phyloP scores from a whole-genome alignment of 2,113 vertebrate species.

The Eulacestoma nigropectus region DNA sequence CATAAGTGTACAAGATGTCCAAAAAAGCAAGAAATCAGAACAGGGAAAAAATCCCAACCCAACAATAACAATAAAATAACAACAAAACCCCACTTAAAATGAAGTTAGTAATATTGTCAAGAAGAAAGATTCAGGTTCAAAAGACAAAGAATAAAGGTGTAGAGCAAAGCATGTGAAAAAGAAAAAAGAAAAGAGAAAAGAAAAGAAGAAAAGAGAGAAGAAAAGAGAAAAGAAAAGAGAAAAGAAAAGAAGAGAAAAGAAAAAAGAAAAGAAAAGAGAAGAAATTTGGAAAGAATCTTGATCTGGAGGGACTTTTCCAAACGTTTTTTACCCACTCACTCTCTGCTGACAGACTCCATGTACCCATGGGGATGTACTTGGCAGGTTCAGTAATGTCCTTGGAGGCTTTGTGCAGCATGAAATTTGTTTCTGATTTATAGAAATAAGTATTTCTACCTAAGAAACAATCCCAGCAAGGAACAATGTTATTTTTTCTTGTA shows the following conservation, averaged over 20 bases:
- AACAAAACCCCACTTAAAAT: neutral
- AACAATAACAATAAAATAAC: too few species aligned
- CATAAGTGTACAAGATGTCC: neutral
- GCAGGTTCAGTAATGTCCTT: neutral
- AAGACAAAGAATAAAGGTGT: neutral
- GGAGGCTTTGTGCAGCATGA: neutral
- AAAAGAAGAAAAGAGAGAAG: fast-evolving
- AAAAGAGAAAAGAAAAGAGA: fast-evolving
- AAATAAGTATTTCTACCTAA: neutral
- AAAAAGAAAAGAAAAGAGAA: neutral
- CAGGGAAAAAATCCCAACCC: fast-evolving
- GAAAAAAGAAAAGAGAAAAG: fast-evolving
- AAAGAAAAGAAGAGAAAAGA: fast-evolving
- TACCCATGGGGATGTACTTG: neutral
- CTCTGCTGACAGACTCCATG: neutral
- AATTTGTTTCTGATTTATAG: neutral
- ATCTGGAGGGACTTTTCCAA: neutral
- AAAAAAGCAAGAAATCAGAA: neutral
- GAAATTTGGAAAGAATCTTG: neutral
- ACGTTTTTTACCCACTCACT: neutral
- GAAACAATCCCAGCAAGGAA: neutral
- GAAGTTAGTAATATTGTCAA: neutral
- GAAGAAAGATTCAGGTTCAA: neutral
- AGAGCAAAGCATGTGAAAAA: neutral
- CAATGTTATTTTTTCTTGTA: neutral